Evolutionary conservation across 92 coral and sea anemone genomes (phyloP).

Genomic region (Plumapathes pennacea): DNA sequence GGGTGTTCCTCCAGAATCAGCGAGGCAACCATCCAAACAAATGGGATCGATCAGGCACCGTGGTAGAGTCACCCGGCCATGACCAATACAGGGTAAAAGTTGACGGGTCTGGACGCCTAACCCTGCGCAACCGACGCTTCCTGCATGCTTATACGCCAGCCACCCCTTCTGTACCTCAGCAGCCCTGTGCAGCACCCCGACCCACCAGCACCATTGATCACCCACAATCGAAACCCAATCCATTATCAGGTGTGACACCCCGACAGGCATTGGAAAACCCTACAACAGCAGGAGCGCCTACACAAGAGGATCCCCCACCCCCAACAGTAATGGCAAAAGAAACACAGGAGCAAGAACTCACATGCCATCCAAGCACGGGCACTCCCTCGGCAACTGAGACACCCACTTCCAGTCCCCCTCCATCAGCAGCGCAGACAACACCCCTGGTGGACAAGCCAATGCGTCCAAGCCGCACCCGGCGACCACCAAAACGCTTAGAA

Average conservation of each 20-base stretch:
- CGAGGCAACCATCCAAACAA: conserved; percentile 45
- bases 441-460: not conserved
- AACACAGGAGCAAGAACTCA: too few relatives aligned
- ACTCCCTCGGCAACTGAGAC: too few relatives aligned
- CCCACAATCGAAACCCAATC: not conserved
- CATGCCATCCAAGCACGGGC: too few relatives aligned
- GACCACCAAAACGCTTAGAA: conserved; percentile 43
- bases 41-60: conserved; percentile 48
- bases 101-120: conserved; percentile 46
- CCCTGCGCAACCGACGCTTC: conserved; percentile 25
- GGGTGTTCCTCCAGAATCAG: conserved; percentile 65
- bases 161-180: not conserved
- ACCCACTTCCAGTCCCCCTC: conserved; percentile 1
- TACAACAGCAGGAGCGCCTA: too few relatives aligned
- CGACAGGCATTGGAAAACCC: too few relatives aligned
- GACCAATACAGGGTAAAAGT: conserved; percentile 44
- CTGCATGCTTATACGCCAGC: not conserved
- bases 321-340: too few relatives aligned
- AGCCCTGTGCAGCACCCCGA: not conserved
- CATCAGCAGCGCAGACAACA: conserved; percentile 3
- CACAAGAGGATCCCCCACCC: too few relatives aligned
- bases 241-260: too few relatives aligned
- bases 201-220: conserved; percentile 4
- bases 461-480: conserved; percentile 30
- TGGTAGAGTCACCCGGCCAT: conserved; percentile 21